phyloP scores from a whole-genome alignment of 1,140 invertebrate genomes.

The Dendrolimus punctatus region DNA sequence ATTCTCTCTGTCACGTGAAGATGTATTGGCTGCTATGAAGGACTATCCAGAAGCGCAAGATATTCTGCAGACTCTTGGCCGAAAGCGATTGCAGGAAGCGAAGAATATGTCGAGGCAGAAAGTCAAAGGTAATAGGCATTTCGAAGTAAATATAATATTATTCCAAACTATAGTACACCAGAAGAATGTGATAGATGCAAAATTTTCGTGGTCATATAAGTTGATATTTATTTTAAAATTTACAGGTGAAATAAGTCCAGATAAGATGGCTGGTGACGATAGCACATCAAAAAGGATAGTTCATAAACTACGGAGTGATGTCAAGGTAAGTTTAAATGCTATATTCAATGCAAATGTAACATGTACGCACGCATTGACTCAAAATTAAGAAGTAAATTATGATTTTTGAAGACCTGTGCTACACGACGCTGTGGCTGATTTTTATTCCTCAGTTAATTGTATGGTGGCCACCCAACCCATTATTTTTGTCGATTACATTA shows the following conservation, averaged over 20 bases:
- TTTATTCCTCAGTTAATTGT: too few relatives aligned
- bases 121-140: slow-evolving; percentile 34
- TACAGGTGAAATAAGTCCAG: slow-evolving; percentile 81
- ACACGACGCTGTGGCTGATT: too few relatives aligned
- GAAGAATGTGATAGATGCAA: too few relatives aligned
- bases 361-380: too few relatives aligned
- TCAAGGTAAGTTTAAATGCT: slow-evolving; percentile 72
- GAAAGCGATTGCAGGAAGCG: slow-evolving; percentile 90
- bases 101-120: slow-evolving; percentile 60
- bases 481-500: too few relatives aligned
- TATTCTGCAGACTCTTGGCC: slow-evolving; percentile 88
- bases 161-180: too few relatives aligned
- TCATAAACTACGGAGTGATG: slow-evolving; percentile 86
- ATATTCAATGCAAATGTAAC: too few relatives aligned
- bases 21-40: slow-evolving; percentile 94
- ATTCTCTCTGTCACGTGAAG: slow-evolving; percentile 95
- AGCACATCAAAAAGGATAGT: slow-evolving; percentile 83
- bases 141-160: too few relatives aligned
- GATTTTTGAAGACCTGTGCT: too few relatives aligned
- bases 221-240: slow-evolving; percentile 1
- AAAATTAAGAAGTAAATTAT: too few relatives aligned
- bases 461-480: too few relatives aligned
- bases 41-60: slow-evolving; percentile 98
- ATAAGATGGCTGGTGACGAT: slow-evolving; percentile 75
- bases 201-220: too few relatives aligned